phyloP scores from a whole-genome alignment of 2,888 invertebrate genomes.

The Clivina fossor region DNA sequence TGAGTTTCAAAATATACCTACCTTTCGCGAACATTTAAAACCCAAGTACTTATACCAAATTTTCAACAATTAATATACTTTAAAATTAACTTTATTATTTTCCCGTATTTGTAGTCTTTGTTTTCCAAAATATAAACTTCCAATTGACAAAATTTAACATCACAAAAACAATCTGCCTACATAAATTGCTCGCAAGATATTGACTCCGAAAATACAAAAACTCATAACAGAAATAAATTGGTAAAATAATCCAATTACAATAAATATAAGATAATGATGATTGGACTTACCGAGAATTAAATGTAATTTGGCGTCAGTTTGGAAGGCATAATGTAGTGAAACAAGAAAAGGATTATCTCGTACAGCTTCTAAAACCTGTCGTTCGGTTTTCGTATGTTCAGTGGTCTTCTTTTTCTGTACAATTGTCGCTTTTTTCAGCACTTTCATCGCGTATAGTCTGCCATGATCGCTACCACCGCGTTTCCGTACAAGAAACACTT shows the following conservation, averaged over 20 bases:
- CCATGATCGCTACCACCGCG: slow-evolving; percentile 82
- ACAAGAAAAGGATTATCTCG: slow-evolving; percentile 94
- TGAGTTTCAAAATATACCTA: no score
- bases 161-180: background rate
- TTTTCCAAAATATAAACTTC: no score
- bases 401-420: slow-evolving; percentile 94
- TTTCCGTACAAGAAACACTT: slow-evolving; percentile 95
- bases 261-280: background rate
- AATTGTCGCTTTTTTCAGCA: slow-evolving; percentile 92
- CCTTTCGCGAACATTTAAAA: no score
- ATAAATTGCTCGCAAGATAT: background rate
- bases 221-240: background rate
- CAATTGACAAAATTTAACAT: no score
- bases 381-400: slow-evolving; percentile 95
- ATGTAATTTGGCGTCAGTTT: slow-evolving; percentile 94
- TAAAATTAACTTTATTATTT: no score
- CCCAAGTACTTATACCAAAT: no score
- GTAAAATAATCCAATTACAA: background rate
- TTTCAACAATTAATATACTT: no score
- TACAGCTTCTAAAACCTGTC: slow-evolving; percentile 95
- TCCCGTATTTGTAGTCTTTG: no score
- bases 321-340: slow-evolving; percentile 97
- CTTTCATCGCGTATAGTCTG: slow-evolving; percentile 97
- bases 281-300: slow-evolving; percentile 94
- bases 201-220: background rate